These are phyloP conservation scores for Acanthiza pusilla DNA, from an alignment of 2,797 vertebrate genomes.

Conservation along the genomic window DNA sequence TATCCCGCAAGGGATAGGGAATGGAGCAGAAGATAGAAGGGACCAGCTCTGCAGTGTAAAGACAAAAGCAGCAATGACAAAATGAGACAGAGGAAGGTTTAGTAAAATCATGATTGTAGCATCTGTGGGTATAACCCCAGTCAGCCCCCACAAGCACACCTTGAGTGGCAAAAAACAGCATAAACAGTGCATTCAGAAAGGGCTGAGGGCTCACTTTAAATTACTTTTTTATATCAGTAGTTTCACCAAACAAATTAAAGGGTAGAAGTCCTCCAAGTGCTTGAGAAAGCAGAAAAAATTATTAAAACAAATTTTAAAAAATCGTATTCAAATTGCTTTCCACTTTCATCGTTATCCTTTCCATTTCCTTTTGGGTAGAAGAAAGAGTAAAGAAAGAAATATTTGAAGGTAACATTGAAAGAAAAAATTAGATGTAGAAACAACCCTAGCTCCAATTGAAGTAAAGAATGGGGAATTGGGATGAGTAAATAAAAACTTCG, in stretches of 20 bases:
- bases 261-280: neutral
- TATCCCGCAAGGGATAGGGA: too few relatives aligned
- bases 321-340: neutral
- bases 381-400: neutral
- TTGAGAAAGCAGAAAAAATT: neutral
- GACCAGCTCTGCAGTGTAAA: too few relatives aligned
- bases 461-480: neutral
- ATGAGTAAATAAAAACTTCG: neutral
- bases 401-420: neutral
- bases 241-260: neutral
- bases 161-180: neutral
- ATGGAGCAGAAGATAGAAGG: too few relatives aligned
- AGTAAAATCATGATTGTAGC: neutral
- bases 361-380: neutral
- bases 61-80: too few relatives aligned
- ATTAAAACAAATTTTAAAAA: neutral
- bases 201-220: neutral
- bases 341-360: neutral
- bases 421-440: neutral
- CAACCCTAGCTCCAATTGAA: neutral
- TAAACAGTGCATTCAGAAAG: neutral
- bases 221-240: neutral
- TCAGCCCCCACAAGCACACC: neutral
- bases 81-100: neutral
- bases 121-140: neutral